phyloP scores from a whole-genome alignment of 2,888 invertebrate genomes.

The Caradrina clavipalpis region DNA sequence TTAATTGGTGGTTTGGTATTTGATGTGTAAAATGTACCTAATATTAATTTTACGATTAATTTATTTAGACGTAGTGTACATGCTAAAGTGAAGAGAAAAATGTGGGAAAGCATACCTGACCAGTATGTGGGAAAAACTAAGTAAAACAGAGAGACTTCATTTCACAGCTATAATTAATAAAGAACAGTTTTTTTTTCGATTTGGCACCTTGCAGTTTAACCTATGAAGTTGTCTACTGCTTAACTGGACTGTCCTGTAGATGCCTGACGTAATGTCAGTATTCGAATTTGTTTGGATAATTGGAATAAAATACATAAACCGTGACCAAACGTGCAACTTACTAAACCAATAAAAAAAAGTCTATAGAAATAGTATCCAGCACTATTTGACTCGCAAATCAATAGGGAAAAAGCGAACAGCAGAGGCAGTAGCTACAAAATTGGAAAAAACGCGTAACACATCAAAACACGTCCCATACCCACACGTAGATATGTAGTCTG shows the following conservation, averaged over 20 bases:
- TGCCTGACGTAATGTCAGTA: background rate
- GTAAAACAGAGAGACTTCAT: background rate
- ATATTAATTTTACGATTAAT: background rate
- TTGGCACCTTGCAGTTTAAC: no score
- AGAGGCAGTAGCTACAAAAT: conserved; percentile 40
- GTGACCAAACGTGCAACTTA: background rate
- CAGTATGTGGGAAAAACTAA: background rate
- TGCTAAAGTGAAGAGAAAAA: background rate
- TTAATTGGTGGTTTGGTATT: conserved; percentile 1
- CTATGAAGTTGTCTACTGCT: no score
- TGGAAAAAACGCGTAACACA: conserved; percentile 50
- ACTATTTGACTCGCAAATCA: conserved; percentile 43
- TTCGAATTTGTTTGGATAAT: background rate
- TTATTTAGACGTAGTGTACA: background rate
- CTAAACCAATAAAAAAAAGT: conserved; percentile 3
- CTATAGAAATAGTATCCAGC: conserved; percentile 5
- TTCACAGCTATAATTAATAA: background rate
- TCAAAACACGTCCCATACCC: conserved; percentile 55
- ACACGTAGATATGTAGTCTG: conserved; percentile 59
- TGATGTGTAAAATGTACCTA: background rate
- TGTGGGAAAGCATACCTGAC: no score
- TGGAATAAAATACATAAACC: background rate
- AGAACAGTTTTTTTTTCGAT: no score
- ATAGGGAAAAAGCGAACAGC: conserved; percentile 36
- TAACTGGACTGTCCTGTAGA: no score